These are phyloP conservation scores for Physeter macrocephalus DNA, from an alignment of 2,113 vertebrate species.

Conservation along the genomic window DNA sequence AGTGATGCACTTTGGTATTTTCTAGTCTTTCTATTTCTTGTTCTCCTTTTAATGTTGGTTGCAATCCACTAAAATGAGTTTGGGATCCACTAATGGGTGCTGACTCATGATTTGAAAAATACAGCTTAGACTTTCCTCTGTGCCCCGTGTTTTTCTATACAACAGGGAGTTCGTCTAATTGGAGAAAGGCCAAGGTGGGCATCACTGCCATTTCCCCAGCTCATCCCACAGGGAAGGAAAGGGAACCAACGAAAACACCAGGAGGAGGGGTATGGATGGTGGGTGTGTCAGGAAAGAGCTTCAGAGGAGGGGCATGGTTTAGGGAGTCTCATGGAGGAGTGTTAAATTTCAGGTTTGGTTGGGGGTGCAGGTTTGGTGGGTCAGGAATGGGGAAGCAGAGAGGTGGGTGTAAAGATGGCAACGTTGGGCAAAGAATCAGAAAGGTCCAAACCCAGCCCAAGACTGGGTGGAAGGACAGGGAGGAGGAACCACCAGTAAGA, in stretches of 20 bases:
- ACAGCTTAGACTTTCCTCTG: background rate
- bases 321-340: background rate
- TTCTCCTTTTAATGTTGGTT: background rate
- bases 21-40: background rate
- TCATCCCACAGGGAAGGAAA: background rate
- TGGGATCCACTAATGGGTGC: background rate
- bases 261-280: rapidly evolving
- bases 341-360: background rate
- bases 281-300: background rate
- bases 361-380: too few species aligned
- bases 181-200: background rate
- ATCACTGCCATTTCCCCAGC: background rate
- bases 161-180: background rate
- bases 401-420: background rate
- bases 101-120: background rate
- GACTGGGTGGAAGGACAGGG: background rate
- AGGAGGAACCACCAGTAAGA: background rate
- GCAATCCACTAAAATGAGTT: background rate
- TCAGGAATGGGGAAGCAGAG: background rate
- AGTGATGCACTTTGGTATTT: background rate
- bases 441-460: background rate
- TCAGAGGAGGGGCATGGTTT: background rate
- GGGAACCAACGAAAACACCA: rapidly evolving
- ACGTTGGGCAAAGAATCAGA: background rate
- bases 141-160: background rate